Conservation (phyloP, 2,113 vertebrate species). For the Callionymus lyra region DNA sequence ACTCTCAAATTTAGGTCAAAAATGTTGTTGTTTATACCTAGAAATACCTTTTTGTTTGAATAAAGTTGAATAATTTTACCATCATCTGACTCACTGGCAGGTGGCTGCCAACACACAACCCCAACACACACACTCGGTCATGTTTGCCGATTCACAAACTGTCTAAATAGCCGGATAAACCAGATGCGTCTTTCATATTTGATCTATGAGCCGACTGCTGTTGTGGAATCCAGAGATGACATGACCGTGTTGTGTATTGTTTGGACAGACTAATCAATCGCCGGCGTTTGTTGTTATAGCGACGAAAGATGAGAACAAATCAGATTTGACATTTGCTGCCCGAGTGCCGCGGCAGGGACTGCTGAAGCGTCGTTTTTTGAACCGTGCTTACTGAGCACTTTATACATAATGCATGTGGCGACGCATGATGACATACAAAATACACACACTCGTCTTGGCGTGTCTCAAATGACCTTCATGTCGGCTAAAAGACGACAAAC, state of each 20-base stretch:
- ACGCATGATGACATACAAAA: background rate
- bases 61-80: too few relatives aligned
- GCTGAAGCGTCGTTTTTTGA: background rate
- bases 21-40: too few relatives aligned
- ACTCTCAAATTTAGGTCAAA: too few relatives aligned
- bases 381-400: background rate
- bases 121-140: background rate
- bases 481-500: too few relatives aligned
- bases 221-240: conserved; percentile 3
- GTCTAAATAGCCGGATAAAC: conserved; percentile 10
- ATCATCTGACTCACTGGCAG: background rate
- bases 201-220: background rate
- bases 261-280: background rate
- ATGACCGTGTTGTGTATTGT: background rate
- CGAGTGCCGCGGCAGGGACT: too few relatives aligned
- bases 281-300: background rate
- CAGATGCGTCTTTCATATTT: background rate
- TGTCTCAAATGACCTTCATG: too few relatives aligned
- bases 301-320: background rate
- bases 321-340: background rate
- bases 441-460: too few relatives aligned
- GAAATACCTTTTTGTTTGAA: too few relatives aligned
- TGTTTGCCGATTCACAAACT: conserved; percentile 1
- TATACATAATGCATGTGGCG: background rate
- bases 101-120: conserved; percentile 1